These are phyloP conservation scores for Dicerorhinus sumatrensis DNA, from an alignment of 2,113 vertebrate species.

Conservation along the genomic window DNA sequence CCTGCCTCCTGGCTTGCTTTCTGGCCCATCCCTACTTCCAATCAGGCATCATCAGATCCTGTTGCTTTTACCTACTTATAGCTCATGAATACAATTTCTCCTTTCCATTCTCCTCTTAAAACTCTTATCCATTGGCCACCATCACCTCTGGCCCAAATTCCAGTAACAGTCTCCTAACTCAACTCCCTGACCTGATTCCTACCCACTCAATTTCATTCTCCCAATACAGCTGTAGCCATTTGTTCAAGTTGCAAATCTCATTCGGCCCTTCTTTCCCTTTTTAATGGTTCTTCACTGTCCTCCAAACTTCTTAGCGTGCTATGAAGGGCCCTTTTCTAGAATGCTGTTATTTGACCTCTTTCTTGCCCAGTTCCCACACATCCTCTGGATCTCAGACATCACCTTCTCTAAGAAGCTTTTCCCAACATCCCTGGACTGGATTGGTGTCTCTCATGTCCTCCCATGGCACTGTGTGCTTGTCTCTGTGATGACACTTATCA, in stretches of 20 bases:
- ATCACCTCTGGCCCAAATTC: not conserved
- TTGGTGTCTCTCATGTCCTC: not conserved
- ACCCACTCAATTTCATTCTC: not conserved
- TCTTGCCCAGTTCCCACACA: not conserved
- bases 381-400: not conserved
- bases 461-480: not conserved
- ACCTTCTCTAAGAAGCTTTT: not conserved
- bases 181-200: not conserved
- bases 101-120: not conserved
- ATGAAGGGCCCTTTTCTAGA: not conserved
- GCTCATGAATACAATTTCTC: not conserved
- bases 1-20: not conserved
- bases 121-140: not conserved
- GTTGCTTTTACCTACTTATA: not conserved
- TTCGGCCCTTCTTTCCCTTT: not conserved
- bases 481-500: not conserved
- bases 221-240: not conserved
- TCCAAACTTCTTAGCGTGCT: not conserved
- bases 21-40: not conserved
- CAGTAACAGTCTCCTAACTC: not conserved
- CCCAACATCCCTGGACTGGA: not conserved
- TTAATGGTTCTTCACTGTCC: not conserved
- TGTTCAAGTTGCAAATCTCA: conserved; percentile 8
- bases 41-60: not conserved
- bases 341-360: not conserved